Conservation (phyloP, 2,888 invertebrate species). For the Diaprepes abbreviatus region DNA sequence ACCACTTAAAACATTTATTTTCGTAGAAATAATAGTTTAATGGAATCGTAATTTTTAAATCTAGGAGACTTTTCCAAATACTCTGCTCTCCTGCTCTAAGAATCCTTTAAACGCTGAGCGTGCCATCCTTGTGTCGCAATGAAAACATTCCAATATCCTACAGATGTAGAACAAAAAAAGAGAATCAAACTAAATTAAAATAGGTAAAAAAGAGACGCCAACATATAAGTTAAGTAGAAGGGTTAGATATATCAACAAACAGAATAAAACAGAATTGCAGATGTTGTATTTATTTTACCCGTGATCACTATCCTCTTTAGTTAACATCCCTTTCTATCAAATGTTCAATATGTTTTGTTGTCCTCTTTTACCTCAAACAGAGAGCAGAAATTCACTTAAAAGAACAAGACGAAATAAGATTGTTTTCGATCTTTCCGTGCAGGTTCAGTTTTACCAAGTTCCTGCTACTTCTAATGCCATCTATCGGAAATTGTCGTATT, state of each 20-base stretch:
- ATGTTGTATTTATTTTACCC: neutral
- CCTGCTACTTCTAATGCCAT: neutral
- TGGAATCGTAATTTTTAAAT: no score
- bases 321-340: neutral
- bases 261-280: neutral
- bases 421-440: neutral
- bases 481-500: neutral
- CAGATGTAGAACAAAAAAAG: neutral
- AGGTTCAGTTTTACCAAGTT: neutral
- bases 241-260: neutral
- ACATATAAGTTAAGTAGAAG: neutral
- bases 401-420: neutral
- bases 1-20: no score
- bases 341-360: neutral
- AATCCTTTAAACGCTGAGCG: slow-evolving; percentile 61
- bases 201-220: neutral
- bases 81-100: slow-evolving; percentile 58
- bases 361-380: neutral
- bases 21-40: no score
- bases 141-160: neutral
- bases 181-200: neutral
- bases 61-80: slow-evolving; percentile 8
- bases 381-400: neutral
- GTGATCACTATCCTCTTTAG: neutral
- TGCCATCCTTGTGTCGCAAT: slow-evolving; percentile 53